Percentiles rank a stretch among this genome's conserved stretches.
phyloP scores from a whole-genome alignment of 2,113 vertebrate genomes.

The Leuciscus idus region DNA sequence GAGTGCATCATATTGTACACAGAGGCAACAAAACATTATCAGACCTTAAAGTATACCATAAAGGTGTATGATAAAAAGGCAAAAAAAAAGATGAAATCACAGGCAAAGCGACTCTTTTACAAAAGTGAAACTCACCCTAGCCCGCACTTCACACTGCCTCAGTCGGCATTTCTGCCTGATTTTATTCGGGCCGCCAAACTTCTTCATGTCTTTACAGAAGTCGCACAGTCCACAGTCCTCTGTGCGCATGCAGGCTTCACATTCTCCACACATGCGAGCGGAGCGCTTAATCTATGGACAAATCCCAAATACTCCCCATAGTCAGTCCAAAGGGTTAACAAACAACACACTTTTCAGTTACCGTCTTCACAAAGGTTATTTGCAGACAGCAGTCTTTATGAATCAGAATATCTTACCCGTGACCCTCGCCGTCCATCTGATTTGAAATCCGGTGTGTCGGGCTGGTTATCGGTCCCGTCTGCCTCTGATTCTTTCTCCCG shows the following conservation, averaged over 20 bases:
- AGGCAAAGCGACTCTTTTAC: not conserved
- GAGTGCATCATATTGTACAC: not conserved
- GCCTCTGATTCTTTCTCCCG: constrained; percentile 74
- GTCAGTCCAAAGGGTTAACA: not conserved
- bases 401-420: constrained; percentile 63
- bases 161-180: constrained; percentile 95
- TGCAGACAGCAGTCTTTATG: not conserved
- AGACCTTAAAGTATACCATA: not conserved
- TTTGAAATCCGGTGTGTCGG: constrained; percentile 72
- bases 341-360: not conserved
- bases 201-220: constrained; percentile 98
- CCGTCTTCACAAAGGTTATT: not conserved
- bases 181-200: constrained; percentile 95
- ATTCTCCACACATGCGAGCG: constrained; percentile 93
- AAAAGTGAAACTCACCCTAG: constrained; percentile 79
- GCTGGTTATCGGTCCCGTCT: constrained; percentile 72
- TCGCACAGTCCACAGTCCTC: constrained; percentile 95
- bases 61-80: not conserved
- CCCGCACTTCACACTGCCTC: constrained; percentile 91
- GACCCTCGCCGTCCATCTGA: constrained; percentile 75
- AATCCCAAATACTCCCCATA: not conserved
- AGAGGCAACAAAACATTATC: not conserved
- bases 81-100: not conserved
- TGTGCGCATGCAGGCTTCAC: constrained; percentile 87
- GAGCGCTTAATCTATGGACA: constrained; percentile 86